Evolutionary conservation across 2,797 vertebrate species (phyloP).

Genomic region (Diplodus sargus): DNA sequence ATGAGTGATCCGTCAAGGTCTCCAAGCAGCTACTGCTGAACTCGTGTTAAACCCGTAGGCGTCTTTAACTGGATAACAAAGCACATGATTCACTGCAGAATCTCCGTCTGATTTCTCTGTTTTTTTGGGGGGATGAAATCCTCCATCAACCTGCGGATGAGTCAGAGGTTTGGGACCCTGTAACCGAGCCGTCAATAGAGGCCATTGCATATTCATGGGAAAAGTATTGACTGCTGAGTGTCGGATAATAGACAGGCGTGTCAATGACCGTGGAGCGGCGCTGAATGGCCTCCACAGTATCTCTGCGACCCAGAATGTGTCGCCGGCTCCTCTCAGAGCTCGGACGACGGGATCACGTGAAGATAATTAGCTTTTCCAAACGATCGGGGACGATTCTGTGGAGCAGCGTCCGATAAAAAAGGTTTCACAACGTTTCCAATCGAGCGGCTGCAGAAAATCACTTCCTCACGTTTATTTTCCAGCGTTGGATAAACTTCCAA

Average conservation of each 20-base stretch:
- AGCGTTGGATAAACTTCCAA: no score
- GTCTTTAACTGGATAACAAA: conserved; percentile 1
- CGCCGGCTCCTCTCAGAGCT: neutral
- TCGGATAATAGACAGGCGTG: conserved; percentile 66
- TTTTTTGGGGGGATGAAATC: neutral
- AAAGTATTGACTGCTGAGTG: conserved; percentile 68
- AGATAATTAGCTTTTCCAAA: conserved; percentile 22
- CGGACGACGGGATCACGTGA: neutral
- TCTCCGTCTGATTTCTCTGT: neutral
- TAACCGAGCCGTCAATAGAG: conserved; percentile 12
- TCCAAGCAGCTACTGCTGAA: no score
- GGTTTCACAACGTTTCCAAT: neutral
- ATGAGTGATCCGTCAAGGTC: neutral
- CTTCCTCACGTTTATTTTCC: no score
- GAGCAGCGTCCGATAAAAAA: neutral
- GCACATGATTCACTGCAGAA: conserved; percentile 4
- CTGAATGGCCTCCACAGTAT: conserved; percentile 35
- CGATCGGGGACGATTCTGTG: no score
- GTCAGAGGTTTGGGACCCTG: neutral
- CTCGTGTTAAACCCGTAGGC: neutral
- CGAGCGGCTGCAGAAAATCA: no score
- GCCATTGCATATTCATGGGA: conserved; percentile 75
- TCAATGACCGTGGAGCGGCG: conserved; percentile 44
- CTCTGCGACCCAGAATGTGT: conserved; percentile 38
- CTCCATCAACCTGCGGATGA: conserved; percentile 18